Evolutionary conservation across 1,140 invertebrate genomes (phyloP), one percentile per base, ranked within the genome.

Genomic region (Ptiloglossa arizonensis): DNA sequence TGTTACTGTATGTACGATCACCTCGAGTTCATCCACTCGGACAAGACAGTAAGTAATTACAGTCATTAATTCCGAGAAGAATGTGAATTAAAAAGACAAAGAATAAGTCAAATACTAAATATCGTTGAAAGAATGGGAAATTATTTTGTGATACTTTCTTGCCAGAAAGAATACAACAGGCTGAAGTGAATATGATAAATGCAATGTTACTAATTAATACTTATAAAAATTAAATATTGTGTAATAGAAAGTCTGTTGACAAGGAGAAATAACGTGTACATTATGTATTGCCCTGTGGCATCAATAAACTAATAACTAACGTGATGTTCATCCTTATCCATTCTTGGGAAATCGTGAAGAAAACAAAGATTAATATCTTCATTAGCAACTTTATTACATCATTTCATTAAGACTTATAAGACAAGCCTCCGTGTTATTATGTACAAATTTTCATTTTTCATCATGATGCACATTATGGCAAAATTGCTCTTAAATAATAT

Each of bases 61-160:
- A 32, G 66, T 72, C 66, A 3, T 67, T 29, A 11, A 79, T 82
- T 64, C 70, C 71, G 68, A 63, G 75, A 56, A 73, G 73, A 82
- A 82, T 80, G 66, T 77, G 80, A 86, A 82, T 85, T 69, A 76
- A 76, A 80, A 81, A 76, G 69, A 78, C 79, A 83, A 84, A 85
- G 86, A 88, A 85, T 88, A 87, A 87, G 87, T 87, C 83, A 87
- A 89, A 88, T 89, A 91, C 80, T 89, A 90, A 92, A 89, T 89
- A 89, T 87, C 88, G 88, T 91, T 89, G 89, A 90, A 87, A 91
- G 85, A 91, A 89, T 91, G 89, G 87, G 85, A 91, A 93, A 91
- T 91, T 92, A 92, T 93, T 92, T 92, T 92, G 90, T 93, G 90
- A 92, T 92, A 92, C 91, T 91, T 91, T 91, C 92, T 93, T 92